These are phyloP conservation scores for Drosophila mimica DNA, from an alignment of 2,888 invertebrate species.

Conservation along the genomic window DNA sequence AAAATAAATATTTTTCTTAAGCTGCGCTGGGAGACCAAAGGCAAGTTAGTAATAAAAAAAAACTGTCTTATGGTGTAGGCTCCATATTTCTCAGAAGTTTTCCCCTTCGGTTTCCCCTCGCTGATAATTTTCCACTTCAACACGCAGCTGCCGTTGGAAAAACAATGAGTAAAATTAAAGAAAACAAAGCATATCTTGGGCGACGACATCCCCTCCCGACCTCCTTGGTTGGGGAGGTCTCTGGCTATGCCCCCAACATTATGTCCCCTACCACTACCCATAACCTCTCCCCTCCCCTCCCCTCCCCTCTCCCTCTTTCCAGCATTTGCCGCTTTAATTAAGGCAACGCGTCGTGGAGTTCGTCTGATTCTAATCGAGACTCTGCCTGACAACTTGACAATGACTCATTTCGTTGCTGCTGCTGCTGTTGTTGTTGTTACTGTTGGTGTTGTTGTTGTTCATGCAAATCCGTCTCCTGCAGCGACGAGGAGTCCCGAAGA, in stretches of 20 bases:
- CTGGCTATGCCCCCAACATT: constrained; percentile 8
- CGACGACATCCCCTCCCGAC: not conserved
- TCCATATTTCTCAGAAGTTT: not conserved
- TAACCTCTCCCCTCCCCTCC: no score
- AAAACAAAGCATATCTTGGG: constrained; percentile 27
- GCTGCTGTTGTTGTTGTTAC: constrained; percentile 5
- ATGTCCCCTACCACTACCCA: not conserved
- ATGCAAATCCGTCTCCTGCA: constrained; percentile 75
- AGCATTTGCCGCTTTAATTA: constrained; percentile 69
- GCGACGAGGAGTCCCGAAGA: constrained; percentile 39
- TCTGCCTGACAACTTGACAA: constrained; percentile 29
- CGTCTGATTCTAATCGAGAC: constrained; percentile 38
- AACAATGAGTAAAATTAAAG: constrained; percentile 51
- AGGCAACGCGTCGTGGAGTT: constrained; percentile 51
- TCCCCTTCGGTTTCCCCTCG: not conserved
- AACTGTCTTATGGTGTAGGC: constrained; percentile 15
- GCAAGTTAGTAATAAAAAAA: constrained; percentile 10
- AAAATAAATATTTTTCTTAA: constrained; percentile 63
- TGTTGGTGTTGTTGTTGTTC: constrained; percentile 17
- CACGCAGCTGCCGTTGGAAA: constrained; percentile 61
- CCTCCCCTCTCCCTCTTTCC: not conserved
- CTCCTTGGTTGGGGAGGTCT: constrained; percentile 39
- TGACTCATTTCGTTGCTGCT: constrained; percentile 41
- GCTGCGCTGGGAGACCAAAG: constrained; percentile 32
- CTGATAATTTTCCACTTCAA: constrained; percentile 70